Evolutionary conservation across 2,888 invertebrate species (phyloP).

Genomic region (Luperina testacea): DNA sequence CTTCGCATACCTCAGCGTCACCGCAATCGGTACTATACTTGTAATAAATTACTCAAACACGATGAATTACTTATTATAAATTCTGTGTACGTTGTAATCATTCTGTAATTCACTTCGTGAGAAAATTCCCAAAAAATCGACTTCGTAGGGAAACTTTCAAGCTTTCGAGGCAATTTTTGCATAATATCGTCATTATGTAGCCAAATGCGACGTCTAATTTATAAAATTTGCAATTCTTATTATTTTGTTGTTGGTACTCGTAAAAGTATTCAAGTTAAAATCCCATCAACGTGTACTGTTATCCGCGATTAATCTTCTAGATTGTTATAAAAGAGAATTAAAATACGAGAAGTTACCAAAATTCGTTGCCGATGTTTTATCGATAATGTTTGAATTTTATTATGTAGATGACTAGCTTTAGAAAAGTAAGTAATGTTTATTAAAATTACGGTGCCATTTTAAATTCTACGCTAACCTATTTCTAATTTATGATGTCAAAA

Average conservation of each 20-base stretch:
- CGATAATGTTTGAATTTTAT: slow-evolving; percentile 39
- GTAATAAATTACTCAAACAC: slow-evolving; percentile 47
- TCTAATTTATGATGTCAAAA: slow-evolving; percentile 29
- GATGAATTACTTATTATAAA: slow-evolving; percentile 29
- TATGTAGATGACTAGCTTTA: slow-evolving; percentile 28
- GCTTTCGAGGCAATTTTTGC: slow-evolving; percentile 39
- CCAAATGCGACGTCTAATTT: slow-evolving; percentile 45
- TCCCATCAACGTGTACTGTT: slow-evolving; percentile 25
- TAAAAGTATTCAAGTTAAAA: slow-evolving; percentile 45
- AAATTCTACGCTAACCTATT: slow-evolving; percentile 35
- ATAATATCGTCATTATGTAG: slow-evolving; percentile 47
- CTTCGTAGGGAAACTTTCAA: slow-evolving; percentile 48
- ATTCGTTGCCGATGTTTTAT: slow-evolving; percentile 43
- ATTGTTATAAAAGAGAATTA: slow-evolving; percentile 36
- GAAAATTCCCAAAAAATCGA: slow-evolving; percentile 36
- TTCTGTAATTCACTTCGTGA: slow-evolving; percentile 46
- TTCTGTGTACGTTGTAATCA: slow-evolving; percentile 44
- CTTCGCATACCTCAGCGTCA: slow-evolving; percentile 40
- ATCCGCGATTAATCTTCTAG: slow-evolving; percentile 34
- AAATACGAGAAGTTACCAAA: slow-evolving; percentile 48
- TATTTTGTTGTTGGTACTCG: slow-evolving; percentile 38
- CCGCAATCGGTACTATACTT: slow-evolving; percentile 28
- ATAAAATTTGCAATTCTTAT: slow-evolving; percentile 57
- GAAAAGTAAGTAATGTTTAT: slow-evolving; percentile 40
- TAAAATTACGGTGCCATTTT: slow-evolving; percentile 59